Conservation (phyloP, 2,797 vertebrate genomes). For the Steatocranus sp. region DNA sequence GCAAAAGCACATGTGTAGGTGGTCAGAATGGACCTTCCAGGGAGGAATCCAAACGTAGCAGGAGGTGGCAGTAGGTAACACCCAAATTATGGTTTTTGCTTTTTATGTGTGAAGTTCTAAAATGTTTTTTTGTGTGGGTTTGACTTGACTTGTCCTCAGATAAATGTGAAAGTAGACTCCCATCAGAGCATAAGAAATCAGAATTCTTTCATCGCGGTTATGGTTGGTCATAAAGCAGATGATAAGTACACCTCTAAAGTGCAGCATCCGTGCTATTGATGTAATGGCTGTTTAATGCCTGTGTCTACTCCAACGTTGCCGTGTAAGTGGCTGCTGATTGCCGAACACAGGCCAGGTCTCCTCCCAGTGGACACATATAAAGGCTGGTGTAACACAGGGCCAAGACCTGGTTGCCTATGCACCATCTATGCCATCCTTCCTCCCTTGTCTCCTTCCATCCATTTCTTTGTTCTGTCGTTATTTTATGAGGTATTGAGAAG, state of each 20-base stretch:
- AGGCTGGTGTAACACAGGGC: constrained; percentile 44
- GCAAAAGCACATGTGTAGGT: neutral
- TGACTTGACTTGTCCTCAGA: neutral
- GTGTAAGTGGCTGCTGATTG: constrained; percentile 64
- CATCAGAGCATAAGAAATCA: neutral
- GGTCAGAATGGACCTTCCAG: neutral
- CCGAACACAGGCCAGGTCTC: constrained; percentile 39
- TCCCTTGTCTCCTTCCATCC: constrained; percentile 5
- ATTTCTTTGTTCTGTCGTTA: constrained; percentile 52
- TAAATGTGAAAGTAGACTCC: neutral
- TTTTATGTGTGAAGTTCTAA: neutral
- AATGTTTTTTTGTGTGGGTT: neutral
- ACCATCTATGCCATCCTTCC: neutral
- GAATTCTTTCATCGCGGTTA: constrained; percentile 51
- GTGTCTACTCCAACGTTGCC: constrained; percentile 44
- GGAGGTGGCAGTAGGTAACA: neutral
- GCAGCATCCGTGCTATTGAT: constrained; percentile 57
- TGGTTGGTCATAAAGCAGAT: constrained; percentile 57
- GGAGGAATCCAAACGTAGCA: neutral
- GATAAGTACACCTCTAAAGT: constrained; percentile 56
- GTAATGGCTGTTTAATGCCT: constrained; percentile 69
- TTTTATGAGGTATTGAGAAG: constrained; percentile 52
- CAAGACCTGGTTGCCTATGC: constrained; percentile 48
- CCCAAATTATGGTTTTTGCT: neutral
- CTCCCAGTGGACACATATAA: constrained; percentile 45